Evolutionary conservation across 2,113 vertebrate genomes (phyloP).

Genomic region (Pipra filicauda): DNA sequence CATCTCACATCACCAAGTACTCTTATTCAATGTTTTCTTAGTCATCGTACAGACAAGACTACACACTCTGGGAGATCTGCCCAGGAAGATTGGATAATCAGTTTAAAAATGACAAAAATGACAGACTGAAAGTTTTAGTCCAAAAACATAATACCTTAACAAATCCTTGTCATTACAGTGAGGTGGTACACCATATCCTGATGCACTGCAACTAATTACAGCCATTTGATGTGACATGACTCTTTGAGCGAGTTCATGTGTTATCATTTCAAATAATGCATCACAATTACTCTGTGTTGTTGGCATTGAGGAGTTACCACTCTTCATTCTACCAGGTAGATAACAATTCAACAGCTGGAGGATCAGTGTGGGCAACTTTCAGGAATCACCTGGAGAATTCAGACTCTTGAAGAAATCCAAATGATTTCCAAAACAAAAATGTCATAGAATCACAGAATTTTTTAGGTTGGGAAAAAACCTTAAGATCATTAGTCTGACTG

Average conservation of each 20-base stretch:
- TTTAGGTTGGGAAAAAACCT: neutral
- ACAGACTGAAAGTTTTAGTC: neutral
- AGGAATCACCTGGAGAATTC: neutral
- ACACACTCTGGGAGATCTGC: neutral
- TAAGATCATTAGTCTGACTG: neutral
- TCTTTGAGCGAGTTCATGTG: neutral
- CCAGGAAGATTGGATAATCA: neutral
- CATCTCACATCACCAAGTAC: neutral
- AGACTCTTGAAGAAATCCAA: neutral
- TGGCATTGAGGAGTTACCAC: neutral
- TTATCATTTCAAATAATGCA: neutral
- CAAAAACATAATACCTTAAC: neutral
- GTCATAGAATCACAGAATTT: neutral
- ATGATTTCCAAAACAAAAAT: neutral
- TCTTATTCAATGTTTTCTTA: neutral
- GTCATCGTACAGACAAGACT: neutral
- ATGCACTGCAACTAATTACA: neutral
- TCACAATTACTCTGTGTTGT: neutral
- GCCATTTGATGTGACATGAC: neutral
- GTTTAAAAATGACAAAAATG: neutral
- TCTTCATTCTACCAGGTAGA: neutral
- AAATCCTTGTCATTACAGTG: neutral
- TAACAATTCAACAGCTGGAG: neutral
- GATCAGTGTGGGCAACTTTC: neutral
- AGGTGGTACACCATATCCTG: neutral